Conservation (phyloP, 2,888 invertebrate genomes). For the Drosophila antonietae region DNA sequence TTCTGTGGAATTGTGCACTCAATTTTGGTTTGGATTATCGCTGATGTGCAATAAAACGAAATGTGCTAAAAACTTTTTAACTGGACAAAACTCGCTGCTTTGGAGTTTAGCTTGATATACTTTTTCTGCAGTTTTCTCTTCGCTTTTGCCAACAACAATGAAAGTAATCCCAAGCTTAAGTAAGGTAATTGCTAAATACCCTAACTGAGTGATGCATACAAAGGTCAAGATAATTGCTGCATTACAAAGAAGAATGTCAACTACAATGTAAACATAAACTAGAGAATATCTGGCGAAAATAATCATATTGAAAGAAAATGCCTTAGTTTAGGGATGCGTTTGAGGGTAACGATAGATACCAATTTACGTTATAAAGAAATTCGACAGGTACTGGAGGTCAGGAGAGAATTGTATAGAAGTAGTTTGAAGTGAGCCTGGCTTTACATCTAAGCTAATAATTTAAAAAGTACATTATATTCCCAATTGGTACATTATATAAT, state of each 20-base stretch:
- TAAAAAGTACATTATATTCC: not conserved
- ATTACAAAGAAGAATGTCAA: not conserved
- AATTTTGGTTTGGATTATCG: constrained; percentile 76
- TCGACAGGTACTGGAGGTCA: too few species aligned
- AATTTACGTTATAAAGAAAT: too few species aligned
- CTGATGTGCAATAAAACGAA: constrained; percentile 70
- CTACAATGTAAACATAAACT: not conserved
- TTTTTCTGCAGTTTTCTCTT: constrained; percentile 1
- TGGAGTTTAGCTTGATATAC: constrained; percentile 19
- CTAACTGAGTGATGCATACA: not conserved
- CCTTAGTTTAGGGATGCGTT: too few species aligned
- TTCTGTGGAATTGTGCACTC: constrained; percentile 51
- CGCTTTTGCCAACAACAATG: not conserved
- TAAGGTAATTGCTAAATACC: not conserved
- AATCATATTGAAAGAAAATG: too few species aligned
- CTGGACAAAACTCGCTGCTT: constrained; percentile 43
- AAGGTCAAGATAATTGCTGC: not conserved
- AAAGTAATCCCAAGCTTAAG: not conserved
- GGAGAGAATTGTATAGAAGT: too few species aligned
- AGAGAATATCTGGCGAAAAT: too few species aligned
- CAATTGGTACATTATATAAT: not conserved
- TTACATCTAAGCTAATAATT: too few species aligned
- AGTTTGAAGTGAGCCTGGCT: too few species aligned
- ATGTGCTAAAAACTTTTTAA: constrained; percentile 59
- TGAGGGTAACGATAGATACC: too few species aligned